Evolutionary conservation across 2,113 vertebrate genomes (phyloP), one percentile per base, ranked within the genome.

Genomic region (Peromyscus maniculatus): DNA sequence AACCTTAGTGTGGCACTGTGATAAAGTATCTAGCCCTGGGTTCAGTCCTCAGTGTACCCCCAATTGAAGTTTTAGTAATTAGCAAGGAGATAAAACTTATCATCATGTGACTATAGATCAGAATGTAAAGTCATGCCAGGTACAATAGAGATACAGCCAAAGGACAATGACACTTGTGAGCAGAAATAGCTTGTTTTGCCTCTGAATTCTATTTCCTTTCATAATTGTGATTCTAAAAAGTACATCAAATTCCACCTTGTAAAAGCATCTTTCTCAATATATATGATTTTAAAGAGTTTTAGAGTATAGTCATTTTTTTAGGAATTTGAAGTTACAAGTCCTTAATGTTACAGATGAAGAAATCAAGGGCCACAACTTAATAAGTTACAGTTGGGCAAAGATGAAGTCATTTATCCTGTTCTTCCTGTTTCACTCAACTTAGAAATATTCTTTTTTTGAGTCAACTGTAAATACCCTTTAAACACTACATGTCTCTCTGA

Each of bases 391-490:
- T 43, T 21, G 24, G 39, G 39, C 59, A 91, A 66, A 26, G 55
- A 84, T 66, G 84, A 96, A 91, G 24, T 88, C 83, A 89, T 62
- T 55, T 49, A 7, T 59, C 75, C 3, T 39, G 1, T 36, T 92
- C 74, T 21, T 94, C 89, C 77, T 83, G 33, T 71, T 86, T 94
- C 43, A 94, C 39, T 89, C 21, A 79, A 89, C 26, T 24, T 19
- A 1, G 71, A 88, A 84, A 4, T 36, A 89, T 49, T 91, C 71
- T 92, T 96, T 92, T 75, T 62, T 93, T 12, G 91, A 92, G 75
- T 96, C 94, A 96, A 55, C 17, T 94, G 72, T 84, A 97, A 97
- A 96, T 94, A 91, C 67, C 62, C 74, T 96, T 91, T 89, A 75
- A 75, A 87, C 39, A 64, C 16, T 28, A 36, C 21, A 52, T 91